These are phyloP conservation scores for Hyles euphorbiae DNA, from an alignment of 1,140 invertebrate species.

Conservation along the genomic window DNA sequence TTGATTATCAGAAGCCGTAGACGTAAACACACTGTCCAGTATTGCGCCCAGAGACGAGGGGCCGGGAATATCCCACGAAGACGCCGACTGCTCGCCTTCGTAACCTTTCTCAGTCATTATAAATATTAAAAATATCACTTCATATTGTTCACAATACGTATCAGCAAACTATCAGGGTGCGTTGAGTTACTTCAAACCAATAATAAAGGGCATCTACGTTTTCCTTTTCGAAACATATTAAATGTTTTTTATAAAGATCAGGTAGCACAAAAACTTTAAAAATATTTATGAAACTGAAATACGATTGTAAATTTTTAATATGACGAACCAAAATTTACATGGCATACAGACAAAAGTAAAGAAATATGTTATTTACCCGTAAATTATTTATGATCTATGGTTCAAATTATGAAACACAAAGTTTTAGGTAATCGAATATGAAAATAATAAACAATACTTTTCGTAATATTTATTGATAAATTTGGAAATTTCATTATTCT, in stretches of 20 bases:
- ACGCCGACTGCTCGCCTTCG: constrained; percentile 52
- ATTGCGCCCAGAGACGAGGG: constrained; percentile 68
- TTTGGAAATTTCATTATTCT: no score
- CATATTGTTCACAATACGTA: constrained; percentile 28
- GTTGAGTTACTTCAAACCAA: constrained; percentile 8
- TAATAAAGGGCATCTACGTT: background rate
- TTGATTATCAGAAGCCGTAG: constrained; percentile 54
- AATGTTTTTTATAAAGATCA: background rate
- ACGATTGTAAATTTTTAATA: constrained; percentile 5
- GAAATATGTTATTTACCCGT: background rate
- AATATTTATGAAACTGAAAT: constrained; percentile 2
- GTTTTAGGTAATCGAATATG: no score
- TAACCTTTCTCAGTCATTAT: constrained; percentile 64
- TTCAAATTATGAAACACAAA: background rate
- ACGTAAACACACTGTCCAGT: constrained; percentile 65
- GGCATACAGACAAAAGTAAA: constrained; percentile 5
- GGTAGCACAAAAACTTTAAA: background rate
- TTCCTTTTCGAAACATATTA: constrained; percentile 2
- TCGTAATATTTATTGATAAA: no score
- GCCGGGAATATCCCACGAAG: constrained; percentile 65
- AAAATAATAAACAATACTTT: no score
- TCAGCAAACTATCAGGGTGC: constrained; percentile 1
- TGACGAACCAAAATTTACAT: constrained; percentile 11
- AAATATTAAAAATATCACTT: constrained; percentile 15
- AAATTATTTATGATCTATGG: constrained; percentile 3